Conservation (phyloP, 2,113 vertebrate genomes). For the Merops nubicus region DNA sequence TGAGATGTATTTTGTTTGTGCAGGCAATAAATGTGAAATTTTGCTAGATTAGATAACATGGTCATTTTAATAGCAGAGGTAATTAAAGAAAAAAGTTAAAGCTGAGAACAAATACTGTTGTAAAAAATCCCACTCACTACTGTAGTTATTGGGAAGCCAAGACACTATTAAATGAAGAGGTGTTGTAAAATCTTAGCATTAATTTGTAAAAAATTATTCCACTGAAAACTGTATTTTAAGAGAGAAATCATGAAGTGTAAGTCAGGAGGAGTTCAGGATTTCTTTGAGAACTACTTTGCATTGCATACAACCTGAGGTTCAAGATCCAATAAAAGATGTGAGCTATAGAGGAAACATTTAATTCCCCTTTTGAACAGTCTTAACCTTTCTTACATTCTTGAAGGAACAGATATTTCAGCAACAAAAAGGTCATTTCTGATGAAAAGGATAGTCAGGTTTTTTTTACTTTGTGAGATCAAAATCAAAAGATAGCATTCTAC, state of each 20-base stretch:
- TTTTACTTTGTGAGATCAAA: neutral
- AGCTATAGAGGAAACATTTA: neutral
- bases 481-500: neutral
- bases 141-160: neutral
- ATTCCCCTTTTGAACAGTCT: neutral
- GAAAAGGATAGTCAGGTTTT: neutral
- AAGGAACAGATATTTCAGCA: neutral
- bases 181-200: neutral
- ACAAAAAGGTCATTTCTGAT: neutral
- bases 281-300: neutral
- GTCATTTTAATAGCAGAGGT: neutral
- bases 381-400: neutral
- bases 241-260: neutral
- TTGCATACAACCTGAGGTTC: neutral
- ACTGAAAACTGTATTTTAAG: neutral
- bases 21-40: neutral
- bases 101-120: neutral
- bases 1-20: neutral
- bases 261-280: neutral
- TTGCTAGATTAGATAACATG: neutral
- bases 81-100: neutral
- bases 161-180: neutral
- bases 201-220: neutral
- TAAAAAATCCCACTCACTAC: neutral
- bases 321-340: neutral